These are phyloP conservation scores for Drosophila picticornis DNA, from an alignment of 2,888 invertebrate genomes.

Conservation along the genomic window DNA sequence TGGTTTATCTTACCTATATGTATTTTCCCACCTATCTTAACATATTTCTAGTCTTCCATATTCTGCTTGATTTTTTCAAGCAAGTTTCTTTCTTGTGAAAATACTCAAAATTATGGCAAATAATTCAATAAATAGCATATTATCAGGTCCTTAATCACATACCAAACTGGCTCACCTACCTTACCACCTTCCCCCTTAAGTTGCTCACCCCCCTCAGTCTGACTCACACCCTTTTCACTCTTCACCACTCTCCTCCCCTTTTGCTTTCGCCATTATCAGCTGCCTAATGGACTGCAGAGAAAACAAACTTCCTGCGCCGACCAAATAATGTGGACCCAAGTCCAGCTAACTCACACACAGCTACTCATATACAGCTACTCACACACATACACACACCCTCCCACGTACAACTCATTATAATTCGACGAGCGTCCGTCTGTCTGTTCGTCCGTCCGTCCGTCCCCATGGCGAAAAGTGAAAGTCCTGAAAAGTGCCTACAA, in stretches of 20 bases:
- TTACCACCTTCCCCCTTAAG: too few relatives aligned
- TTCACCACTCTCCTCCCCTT: not conserved
- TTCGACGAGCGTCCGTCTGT: slow-evolving; percentile 37
- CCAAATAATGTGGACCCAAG: slow-evolving; percentile 50
- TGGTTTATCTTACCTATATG: not conserved
- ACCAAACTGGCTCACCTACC: not conserved
- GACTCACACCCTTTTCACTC: not conserved
- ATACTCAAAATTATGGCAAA: not conserved
- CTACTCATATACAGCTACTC: not conserved
- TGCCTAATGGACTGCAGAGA: slow-evolving; percentile 66
- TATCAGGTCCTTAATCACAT: not conserved
- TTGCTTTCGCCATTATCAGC: slow-evolving; percentile 36
- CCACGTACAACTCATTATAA: slow-evolving; percentile 62
- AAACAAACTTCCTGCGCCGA: slow-evolving; percentile 61
- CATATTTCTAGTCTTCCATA: not conserved
- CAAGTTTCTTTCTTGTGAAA: not conserved
- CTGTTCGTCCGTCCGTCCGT: not conserved
- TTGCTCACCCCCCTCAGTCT: not conserved
- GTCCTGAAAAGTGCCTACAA: slow-evolving; percentile 59
- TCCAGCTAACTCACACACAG: not conserved
- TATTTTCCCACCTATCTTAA: not conserved
- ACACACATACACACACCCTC: not conserved
- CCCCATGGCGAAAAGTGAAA: slow-evolving; percentile 65
- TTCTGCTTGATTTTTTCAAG: too few relatives aligned
- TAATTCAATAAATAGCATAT: not conserved